Conservation (phyloP, 2,797 vertebrate species). For the Sarcophilus harrisii region DNA sequence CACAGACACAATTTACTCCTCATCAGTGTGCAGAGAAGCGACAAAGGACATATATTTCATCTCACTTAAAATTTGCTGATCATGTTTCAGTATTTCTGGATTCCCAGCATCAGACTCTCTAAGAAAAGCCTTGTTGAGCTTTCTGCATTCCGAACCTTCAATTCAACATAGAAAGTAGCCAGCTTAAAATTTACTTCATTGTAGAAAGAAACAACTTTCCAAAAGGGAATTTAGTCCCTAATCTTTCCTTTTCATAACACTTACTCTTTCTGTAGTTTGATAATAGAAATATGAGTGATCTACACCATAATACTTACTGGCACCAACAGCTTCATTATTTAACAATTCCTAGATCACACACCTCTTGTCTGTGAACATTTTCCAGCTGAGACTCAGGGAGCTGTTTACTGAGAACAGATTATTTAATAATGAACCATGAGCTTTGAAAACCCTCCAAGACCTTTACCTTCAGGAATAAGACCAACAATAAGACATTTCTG, state of each 20-base stretch:
- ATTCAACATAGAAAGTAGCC: neutral
- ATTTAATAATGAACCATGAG: constrained; percentile 85
- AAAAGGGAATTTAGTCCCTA: constrained; percentile 53
- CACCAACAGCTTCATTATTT: constrained; percentile 80
- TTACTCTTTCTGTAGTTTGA: constrained; percentile 67
- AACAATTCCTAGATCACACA: constrained; percentile 76
- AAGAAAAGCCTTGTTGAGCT: neutral
- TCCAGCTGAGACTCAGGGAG: constrained; percentile 76
- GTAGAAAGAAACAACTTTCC: constrained; percentile 14
- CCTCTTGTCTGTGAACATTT: constrained; percentile 80
- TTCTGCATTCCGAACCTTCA: neutral
- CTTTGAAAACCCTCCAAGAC: constrained; percentile 80
- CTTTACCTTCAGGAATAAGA: constrained; percentile 82
- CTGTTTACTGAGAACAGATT: constrained; percentile 80
- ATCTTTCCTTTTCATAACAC: constrained; percentile 47
- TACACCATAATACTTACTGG: constrained; percentile 76
- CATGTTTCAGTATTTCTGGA: constrained; percentile 14
- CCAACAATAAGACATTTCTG: constrained; percentile 81
- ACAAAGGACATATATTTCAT: constrained; percentile 13
- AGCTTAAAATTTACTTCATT: neutral
- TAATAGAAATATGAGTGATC: constrained; percentile 76
- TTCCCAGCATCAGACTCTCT: neutral
- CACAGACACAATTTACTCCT: neutral
- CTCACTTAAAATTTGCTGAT: constrained; percentile 27
- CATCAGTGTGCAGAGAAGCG: neutral